Evolutionary conservation across 2,797 vertebrate genomes (phyloP), one percentile per base, ranked within the genome.

Genomic region (Falco peregrinus): DNA sequence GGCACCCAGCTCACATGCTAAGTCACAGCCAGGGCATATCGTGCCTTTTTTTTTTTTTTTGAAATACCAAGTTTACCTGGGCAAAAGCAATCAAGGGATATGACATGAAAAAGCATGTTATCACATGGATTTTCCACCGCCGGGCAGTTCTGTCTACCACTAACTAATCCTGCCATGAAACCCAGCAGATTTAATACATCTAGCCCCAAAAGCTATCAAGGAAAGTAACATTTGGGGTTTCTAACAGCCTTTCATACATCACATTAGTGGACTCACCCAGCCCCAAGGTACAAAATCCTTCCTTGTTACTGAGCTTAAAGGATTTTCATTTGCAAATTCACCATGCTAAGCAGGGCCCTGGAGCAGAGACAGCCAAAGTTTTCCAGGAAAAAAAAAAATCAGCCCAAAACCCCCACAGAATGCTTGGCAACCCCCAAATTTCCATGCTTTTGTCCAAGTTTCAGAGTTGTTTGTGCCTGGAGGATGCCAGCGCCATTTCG

Each of bases 361-460:
- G 77, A 80, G 29, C 53, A 73, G 76, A 71, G 35, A 45, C 68
- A 59, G 64, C 26, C 73, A 67, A 73, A 73, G 69, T 76, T 91
- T 73, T 89, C 93, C 84, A 89, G 81, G 87, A 47, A 81, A 85
- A 53, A 25, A 45, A 74, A 59, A 68, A 18, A 53, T 6, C 28
- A 74, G 11, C 31, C 65, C 24, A 2, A 51, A 86, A 83, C 59
- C 3, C 28, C 53, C 70, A n/a, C 26, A 35, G 51, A 82, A 75
- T 1, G 11, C n/a, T 85, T 93, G 84, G 87, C 90, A 95, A 31
- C 11, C 63, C 90, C 81, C 53, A 79, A 41, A 91, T 88, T 94
- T 93, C 92, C 80, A 24, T 24, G 43, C 39, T 29, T 83, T 91
- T 68, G 73, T 89, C 95, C 87, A 76, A 86, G 63, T 83, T 90